Base-by-base conservation (phyloP, 1,140 invertebrate species). In the Cryptotermes secundus region DNA sequence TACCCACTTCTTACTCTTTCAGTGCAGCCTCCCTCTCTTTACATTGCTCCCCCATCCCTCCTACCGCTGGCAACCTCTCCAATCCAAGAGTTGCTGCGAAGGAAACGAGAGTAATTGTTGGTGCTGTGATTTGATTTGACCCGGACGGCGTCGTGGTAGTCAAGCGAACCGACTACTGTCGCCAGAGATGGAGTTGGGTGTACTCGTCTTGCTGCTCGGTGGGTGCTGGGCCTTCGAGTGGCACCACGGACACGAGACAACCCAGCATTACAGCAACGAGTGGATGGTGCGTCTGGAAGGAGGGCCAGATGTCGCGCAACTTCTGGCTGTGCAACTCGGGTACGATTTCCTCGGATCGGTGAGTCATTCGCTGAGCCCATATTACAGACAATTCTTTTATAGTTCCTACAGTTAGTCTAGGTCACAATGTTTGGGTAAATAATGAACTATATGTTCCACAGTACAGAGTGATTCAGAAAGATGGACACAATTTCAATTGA, bases 201-300 rank as follows among this genome's bases (percentile, higher is more conserved):
- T 72, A n/a, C 59, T 72, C 7, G n/a, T 31, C 7, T 26, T 72
- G n/a, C 59, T 72, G 59, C 7, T 72, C 4, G 80, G 2, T 10
- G 80, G 42, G 12, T 31, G 42, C 19, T 72, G 59, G 2, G 83
- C 45, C 80, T 31, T 24, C 36, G 84, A 35, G 14, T 2, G 34
- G 0, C 80, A 82, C 31, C 79, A 45, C n/a, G 86, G 85, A 82
- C 84, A 86, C 84, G 85, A 86, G 85, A 85, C 86, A 81, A 86
- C 86, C 42, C 82, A 81, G 84, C 85, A 87, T 26, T 92, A 90
- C 85, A 88, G 89, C 35, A 92, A 93, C 82, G 92, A 93, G 88
- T 93, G 92, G 92, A 90, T 92, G 26, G 91, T 93, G 14, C 88
- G 90, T 86, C 87, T 93, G 38, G 87, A 88, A 35, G 91, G 91